Conservation (phyloP, 2,113 vertebrate species). For the Cebus imitator region DNA sequence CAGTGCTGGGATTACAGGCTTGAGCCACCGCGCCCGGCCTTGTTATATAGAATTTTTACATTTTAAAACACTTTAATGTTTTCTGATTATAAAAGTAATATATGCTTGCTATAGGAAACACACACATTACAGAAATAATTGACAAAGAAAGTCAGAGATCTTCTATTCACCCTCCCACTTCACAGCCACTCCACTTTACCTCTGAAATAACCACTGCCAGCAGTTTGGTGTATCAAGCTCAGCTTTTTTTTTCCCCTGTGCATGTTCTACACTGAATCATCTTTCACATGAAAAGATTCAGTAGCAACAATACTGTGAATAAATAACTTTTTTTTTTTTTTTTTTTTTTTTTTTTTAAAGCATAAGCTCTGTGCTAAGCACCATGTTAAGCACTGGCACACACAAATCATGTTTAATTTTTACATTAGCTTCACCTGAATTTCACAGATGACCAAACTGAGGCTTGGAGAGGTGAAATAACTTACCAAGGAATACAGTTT, state of each 20-base stretch:
- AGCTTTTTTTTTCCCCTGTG: neutral
- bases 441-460: neutral
- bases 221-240: neutral
- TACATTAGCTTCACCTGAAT: neutral
- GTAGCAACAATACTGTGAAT: neutral
- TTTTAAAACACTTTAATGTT: neutral
- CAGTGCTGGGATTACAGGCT: too few species aligned
- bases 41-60: neutral
- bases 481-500: neutral
- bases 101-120: slow-evolving; percentile 4
- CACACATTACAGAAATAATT: neutral
- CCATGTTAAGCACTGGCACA: neutral
- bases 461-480: neutral
- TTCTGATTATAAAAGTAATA: slow-evolving; percentile 11
- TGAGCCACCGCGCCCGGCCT: too few species aligned
- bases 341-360: neutral
- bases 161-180: neutral
- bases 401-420: neutral
- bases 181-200: neutral
- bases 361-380: neutral
- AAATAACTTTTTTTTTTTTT: neutral
- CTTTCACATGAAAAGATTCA: neutral
- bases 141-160: neutral
- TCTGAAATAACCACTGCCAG: neutral
- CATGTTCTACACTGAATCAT: neutral